phyloP scores from a whole-genome alignment of 2,113 vertebrate species.

The Gnathonemus echidnorhynchus region DNA sequence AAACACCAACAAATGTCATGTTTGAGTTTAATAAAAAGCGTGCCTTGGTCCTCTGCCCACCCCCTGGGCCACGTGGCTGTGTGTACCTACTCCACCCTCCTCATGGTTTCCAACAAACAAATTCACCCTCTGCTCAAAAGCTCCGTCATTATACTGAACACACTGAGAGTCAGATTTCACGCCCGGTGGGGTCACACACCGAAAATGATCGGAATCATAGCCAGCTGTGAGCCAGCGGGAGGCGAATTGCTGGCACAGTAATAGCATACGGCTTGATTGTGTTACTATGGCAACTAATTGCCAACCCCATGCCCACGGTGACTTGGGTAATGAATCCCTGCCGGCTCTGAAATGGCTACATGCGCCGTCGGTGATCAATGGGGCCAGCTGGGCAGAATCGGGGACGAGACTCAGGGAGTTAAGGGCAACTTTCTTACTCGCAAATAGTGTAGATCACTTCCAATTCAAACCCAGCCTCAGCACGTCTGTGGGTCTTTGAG shows the following conservation, averaged over 20 bases:
- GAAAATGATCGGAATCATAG: neutral
- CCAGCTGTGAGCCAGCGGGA: neutral
- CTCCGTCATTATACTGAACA: neutral
- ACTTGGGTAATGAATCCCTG: neutral
- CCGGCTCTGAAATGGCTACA: neutral
- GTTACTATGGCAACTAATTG: constrained; percentile 1
- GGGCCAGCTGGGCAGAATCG: neutral
- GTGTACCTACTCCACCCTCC: neutral
- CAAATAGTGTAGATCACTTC: neutral
- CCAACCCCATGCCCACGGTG: neutral
- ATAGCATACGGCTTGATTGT: neutral
- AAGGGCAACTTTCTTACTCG: neutral
- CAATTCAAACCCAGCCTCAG: no score
- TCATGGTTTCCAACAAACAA: neutral
- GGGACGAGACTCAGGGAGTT: neutral
- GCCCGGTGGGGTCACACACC: neutral
- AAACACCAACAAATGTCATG: neutral
- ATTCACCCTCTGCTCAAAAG: neutral
- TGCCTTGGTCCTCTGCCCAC: neutral
- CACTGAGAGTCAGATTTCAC: neutral
- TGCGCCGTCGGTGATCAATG: neutral
- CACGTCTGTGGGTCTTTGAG: no score
- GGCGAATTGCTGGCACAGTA: neutral
- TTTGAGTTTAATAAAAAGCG: neutral
- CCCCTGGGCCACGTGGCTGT: neutral